A percentile compares a stretch with the other conserved stretches of the same genome.
Evolutionary conservation across 2,888 invertebrate species (phyloP).

Genomic region (Meteorus colon): DNA sequence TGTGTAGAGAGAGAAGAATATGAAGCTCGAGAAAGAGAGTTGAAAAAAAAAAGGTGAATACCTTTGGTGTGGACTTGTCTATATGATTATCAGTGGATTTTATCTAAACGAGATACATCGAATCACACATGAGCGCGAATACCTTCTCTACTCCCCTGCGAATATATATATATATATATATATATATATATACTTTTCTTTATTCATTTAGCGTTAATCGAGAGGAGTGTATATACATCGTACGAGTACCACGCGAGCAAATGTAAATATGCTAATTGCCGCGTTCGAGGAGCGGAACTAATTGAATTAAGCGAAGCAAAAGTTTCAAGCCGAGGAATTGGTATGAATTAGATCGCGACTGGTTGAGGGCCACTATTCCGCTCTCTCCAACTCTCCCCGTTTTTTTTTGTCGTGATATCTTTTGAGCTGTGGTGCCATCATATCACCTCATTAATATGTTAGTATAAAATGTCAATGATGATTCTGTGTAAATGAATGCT

Average conservation of each 20-base stretch:
- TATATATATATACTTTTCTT: not conserved
- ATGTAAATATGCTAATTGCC: conserved; percentile 62
- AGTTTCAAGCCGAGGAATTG: conserved; percentile 57
- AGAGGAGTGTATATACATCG: conserved; percentile 23
- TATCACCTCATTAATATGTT: not conserved
- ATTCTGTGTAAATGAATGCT: not conserved
- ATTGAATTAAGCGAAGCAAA: conserved; percentile 63
- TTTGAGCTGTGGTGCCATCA: not conserved
- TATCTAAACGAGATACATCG: conserved; percentile 40
- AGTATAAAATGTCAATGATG: too few species aligned
- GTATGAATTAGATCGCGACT: conserved; percentile 58
- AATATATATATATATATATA: conserved; percentile 11
- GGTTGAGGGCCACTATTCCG: conserved; percentile 41
- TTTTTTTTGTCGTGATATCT: not conserved
- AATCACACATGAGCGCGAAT: conserved; percentile 27
- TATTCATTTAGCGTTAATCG: conserved; percentile 25
- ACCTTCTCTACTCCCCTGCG: not conserved
- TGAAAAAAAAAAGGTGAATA: conserved; percentile 11
- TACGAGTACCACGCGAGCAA: conserved; percentile 42
- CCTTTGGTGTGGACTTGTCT: not conserved
- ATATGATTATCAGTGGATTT: conserved; percentile 33
- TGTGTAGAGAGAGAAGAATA: conserved; percentile 10
- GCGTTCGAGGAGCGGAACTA: conserved; percentile 59
- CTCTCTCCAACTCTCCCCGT: conserved; percentile 32
- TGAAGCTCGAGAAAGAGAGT: not conserved